Percentiles rank a stretch among this genome's conserved stretches.
These are phyloP conservation scores for Plagiodera versicolora DNA, from an alignment of 2,888 invertebrate genomes.

Conservation along the genomic window DNA sequence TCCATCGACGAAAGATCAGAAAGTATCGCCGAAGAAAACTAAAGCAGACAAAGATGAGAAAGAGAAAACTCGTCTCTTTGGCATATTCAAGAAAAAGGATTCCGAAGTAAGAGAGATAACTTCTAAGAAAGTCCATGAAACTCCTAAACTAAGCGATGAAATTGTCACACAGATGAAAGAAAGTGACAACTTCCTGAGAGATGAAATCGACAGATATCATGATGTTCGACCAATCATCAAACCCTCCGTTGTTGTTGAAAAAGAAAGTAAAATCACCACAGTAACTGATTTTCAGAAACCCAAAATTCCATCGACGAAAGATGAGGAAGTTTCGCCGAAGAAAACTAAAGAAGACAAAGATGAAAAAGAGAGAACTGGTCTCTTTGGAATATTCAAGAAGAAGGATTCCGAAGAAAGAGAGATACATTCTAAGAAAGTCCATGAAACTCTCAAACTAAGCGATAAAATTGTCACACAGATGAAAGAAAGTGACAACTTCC, in stretches of 20 bases:
- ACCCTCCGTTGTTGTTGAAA: not conserved
- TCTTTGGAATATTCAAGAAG: conserved; percentile 25
- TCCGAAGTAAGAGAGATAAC: conserved; percentile 4
- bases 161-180: conserved; percentile 29
- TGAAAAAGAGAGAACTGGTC: conserved; percentile 25
- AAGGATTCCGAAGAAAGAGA: conserved; percentile 9
- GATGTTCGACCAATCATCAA: conserved; percentile 27
- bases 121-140: not conserved
- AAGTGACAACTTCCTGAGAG: conserved; percentile 34
- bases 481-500: conserved; percentile 33
- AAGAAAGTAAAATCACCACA: not conserved
- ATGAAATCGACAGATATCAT: conserved; percentile 36
- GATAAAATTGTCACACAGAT: conserved; percentile 24
- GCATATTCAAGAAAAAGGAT: conserved; percentile 22
- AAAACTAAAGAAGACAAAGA: conserved; percentile 11
- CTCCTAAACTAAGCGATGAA: conserved; percentile 13
- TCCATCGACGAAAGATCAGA: not conserved
- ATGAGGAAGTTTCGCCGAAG: not conserved
- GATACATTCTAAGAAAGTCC: not conserved
- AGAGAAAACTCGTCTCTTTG: conserved; percentile 10
- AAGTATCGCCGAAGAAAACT: conserved; percentile 16
- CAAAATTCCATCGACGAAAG: not conserved
- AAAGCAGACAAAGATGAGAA: not conserved
- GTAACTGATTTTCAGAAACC: not conserved
- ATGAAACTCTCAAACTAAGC: not conserved